Evolutionary conservation across 2,797 vertebrate genomes (phyloP).

Genomic region (Zenarchopterus dispar): DNA sequence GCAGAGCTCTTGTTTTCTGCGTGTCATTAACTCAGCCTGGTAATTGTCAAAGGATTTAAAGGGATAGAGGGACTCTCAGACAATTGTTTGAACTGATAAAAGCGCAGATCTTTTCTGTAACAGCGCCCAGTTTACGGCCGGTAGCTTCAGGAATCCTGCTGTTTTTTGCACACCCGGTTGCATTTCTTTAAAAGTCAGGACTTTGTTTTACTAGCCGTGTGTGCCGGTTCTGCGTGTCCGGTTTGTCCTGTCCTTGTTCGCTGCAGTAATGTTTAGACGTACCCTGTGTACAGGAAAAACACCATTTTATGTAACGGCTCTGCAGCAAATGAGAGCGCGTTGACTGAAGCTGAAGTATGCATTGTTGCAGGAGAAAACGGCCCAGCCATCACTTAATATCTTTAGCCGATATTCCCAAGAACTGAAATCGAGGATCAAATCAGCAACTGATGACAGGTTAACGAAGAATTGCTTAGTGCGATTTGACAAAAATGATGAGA

Average conservation of each 20-base stretch:
- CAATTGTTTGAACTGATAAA: conserved; percentile 19
- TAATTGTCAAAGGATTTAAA: conserved; percentile 20
- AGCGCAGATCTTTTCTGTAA: conserved; percentile 30
- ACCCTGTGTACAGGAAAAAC: not conserved
- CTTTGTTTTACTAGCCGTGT: too few species aligned
- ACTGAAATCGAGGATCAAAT: conserved; percentile 5
- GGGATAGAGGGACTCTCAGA: conserved; percentile 34
- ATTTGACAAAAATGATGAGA: too few species aligned
- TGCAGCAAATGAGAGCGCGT: conserved; percentile 2
- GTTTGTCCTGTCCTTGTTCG: too few species aligned
- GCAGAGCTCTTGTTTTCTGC: not conserved
- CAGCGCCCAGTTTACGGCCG: not conserved
- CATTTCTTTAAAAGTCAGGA: too few species aligned
- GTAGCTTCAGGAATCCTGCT: too few species aligned
- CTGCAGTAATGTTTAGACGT: too few species aligned
- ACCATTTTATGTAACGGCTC: not conserved
- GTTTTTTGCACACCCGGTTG: too few species aligned
- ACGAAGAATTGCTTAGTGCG: too few species aligned
- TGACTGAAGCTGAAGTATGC: conserved; percentile 6
- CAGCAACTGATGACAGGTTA: conserved; percentile 11
- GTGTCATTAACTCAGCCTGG: conserved; percentile 27
- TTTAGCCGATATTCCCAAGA: not conserved
- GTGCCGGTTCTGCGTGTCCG: too few species aligned
- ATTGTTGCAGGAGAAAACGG: not conserved
- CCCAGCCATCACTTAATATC: not conserved